Evolutionary conservation across 2,888 invertebrate genomes (phyloP).

Genomic region (Dusona sp.): DNA sequence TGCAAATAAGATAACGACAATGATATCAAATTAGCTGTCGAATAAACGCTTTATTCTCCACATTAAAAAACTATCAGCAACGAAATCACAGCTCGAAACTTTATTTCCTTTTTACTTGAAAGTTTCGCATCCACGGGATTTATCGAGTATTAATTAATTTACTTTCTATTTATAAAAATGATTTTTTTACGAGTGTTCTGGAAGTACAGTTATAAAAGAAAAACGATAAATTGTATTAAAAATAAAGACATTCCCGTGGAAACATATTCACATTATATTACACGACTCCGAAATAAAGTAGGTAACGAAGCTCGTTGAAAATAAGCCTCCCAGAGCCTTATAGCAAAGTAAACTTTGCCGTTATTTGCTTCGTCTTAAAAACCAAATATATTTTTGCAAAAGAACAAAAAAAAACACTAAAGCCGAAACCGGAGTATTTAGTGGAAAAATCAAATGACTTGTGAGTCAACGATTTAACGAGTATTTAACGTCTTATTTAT

Average conservation of each 20-base stretch:
- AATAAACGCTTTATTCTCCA: slow-evolving; percentile 53
- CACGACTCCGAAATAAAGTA: slow-evolving; percentile 17
- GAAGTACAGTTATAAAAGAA: slow-evolving; percentile 23
- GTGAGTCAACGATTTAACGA: neutral
- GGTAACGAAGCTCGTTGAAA: slow-evolving; percentile 2
- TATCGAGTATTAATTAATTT: slow-evolving; percentile 1
- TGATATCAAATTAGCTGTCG: slow-evolving; percentile 19
- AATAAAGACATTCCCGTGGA: neutral
- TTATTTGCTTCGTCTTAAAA: neutral
- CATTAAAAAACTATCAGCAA: slow-evolving; percentile 3
- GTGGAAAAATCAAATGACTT: neutral
- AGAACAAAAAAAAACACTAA: neutral
- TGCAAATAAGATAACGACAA: slow-evolving; percentile 26
- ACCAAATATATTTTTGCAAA: neutral
- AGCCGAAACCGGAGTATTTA: neutral
- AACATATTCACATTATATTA: slow-evolving; percentile 46
- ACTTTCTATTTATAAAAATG: neutral
- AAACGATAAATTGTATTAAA: slow-evolving; percentile 24
- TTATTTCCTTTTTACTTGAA: slow-evolving; percentile 10
- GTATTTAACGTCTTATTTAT: neutral
- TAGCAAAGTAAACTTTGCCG: neutral
- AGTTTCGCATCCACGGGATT: neutral
- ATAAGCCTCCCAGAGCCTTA: neutral
- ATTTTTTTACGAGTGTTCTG: slow-evolving; percentile 21
- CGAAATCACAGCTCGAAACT: neutral